Conservation (phyloP, 2,888 invertebrate genomes). For the Sarcophaga rosellei region DNA sequence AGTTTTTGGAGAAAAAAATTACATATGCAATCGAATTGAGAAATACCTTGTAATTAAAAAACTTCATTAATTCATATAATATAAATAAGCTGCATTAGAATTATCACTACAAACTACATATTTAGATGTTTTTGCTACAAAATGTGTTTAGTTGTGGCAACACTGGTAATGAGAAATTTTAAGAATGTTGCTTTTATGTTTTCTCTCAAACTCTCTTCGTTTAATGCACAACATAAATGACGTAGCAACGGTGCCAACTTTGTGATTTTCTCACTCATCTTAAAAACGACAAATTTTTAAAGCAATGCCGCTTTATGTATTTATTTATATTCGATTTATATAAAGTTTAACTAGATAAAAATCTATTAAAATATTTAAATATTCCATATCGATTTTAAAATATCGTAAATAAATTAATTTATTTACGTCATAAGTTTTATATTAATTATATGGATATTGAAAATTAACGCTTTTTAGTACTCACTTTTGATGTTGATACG, state of each 20-base stretch:
- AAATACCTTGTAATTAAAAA: too few species aligned
- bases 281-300: too few species aligned
- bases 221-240: constrained; percentile 68
- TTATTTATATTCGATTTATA: too few species aligned
- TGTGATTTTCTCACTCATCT: not conserved
- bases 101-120: too few species aligned
- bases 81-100: too few species aligned
- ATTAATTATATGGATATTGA: not conserved
- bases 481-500: not conserved
- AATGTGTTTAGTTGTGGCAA: too few species aligned
- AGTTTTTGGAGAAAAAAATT: not conserved
- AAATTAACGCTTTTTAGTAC: not conserved
- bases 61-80: too few species aligned
- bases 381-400: not conserved
- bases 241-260: constrained; percentile 1
- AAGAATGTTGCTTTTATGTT: not conserved
- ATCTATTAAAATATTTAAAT: too few species aligned
- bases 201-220: constrained; percentile 24
- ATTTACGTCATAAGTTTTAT: not conserved
- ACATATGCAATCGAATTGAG: too few species aligned
- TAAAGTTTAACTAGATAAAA: too few species aligned
- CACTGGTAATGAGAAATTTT: not conserved
- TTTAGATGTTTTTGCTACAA: too few species aligned
- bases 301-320: too few species aligned
- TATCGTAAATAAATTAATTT: not conserved